A percentile compares a stretch with the other conserved stretches of the same genome.
These are phyloP conservation scores for Cassiopea xamachana DNA, from an alignment of 30 jellyfish, hydroid and myxozoan genomes.

Conservation along the genomic window DNA sequence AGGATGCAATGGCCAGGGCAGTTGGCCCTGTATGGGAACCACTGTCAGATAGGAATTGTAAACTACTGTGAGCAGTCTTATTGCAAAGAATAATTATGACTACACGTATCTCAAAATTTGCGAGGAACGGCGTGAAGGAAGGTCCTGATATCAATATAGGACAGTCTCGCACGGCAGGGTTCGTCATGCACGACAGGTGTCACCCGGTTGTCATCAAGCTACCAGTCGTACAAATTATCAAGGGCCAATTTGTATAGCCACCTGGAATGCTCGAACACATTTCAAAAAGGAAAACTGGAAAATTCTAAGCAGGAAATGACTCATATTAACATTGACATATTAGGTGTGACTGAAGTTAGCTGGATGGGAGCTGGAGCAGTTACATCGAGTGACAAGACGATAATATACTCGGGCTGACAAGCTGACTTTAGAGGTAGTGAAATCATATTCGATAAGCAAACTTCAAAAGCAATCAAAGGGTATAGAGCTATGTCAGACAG, in stretches of 20 bases:
- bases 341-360: not conserved
- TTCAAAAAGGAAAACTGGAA: not conserved
- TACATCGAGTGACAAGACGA: not conserved
- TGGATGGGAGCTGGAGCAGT: conserved; percentile 3
- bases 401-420: conserved; percentile 9
- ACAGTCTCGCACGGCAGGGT: conserved; percentile 11
- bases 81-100: conserved; percentile 9
- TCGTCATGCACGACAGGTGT: conserved; percentile 9
- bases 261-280: conserved; percentile 26
- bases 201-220: conserved; percentile 24
- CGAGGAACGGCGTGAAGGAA: conserved; percentile 7
- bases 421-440: not conserved
- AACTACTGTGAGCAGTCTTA: conserved; percentile 44
- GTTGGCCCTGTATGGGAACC: conserved; percentile 24
- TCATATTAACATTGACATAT: not conserved
- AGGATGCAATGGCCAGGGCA: too few species aligned
- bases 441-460: conserved; percentile 3
- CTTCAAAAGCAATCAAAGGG: not conserved
- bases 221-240: too few species aligned
- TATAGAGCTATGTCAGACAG: conserved; percentile 14
- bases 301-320: not conserved
- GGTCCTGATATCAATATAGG: not conserved
- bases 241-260: not conserved
- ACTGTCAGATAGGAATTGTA: conserved; percentile 61
- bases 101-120: not conserved